Percentiles rank a stretch among this genome's conserved stretches.
These are phyloP conservation scores for human DNA, from an alignment of 2,113 vertebrate species.

Conservation along the genomic window DNA sequence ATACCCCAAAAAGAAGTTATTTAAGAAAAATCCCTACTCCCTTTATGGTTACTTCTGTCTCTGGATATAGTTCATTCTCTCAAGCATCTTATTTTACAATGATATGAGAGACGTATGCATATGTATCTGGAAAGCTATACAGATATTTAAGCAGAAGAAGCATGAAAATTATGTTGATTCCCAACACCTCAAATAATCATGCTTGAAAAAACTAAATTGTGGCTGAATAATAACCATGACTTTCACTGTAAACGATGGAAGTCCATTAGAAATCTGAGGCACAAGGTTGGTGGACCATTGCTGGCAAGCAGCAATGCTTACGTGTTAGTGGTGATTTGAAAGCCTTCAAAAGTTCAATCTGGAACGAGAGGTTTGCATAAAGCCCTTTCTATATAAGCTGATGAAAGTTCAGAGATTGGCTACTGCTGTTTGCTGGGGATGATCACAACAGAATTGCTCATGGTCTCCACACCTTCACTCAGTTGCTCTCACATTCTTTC, in stretches of 20 bases:
- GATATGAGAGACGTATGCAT: not conserved
- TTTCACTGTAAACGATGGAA: not conserved
- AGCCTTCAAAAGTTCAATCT: not conserved
- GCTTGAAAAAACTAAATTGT: not conserved
- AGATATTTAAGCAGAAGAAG: slow-evolving; percentile 3
- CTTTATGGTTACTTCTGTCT: not conserved
- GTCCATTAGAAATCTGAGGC: not conserved
- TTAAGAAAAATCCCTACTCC: not conserved
- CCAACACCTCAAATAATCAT: not conserved
- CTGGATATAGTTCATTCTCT: not conserved
- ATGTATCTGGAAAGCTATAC: not conserved
- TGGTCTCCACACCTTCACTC: not conserved
- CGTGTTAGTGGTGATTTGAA: not conserved
- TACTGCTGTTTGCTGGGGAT: not conserved
- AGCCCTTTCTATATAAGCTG: not conserved
- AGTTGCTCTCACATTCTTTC: not conserved
- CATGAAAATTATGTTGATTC: not conserved
- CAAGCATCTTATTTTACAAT: not conserved
- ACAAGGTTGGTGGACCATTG: not conserved
- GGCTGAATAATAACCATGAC: not conserved
- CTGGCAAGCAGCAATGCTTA: not conserved
- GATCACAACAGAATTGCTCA: not conserved
- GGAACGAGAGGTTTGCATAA: not conserved
- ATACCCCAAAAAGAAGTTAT: not conserved
- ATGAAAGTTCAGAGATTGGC: not conserved